Base-by-base conservation (phyloP, 2,113 vertebrate species). In the Chaenocephalus aceratus region DNA sequence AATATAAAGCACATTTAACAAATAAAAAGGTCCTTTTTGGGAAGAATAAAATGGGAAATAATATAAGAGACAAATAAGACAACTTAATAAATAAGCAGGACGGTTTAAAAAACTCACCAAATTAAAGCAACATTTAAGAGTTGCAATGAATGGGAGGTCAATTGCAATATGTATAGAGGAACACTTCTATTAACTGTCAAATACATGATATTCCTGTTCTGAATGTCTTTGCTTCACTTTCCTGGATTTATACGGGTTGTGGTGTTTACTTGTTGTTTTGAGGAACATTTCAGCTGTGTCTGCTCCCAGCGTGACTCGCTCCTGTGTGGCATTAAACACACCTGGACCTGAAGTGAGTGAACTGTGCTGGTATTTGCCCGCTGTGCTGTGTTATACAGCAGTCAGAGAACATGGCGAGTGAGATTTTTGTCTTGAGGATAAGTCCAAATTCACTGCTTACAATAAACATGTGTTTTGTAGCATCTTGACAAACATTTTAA, bases 271-370 rank as follows among this genome's bases (percentile, higher is more conserved):
- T 74, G 64, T 79, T 72, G 56, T 66, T 74, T n/a, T 34, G 51
- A 26, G 10, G n/a, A 66, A 56, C 6, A 0, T 79, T 45, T 78
- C 30, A 52, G 18, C 79, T 9, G 46, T 7, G 72, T 85, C 76
- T 72, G 2, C 68, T 73, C 58, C 9, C 75, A 52, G 46, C 4
- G 2, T 83, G 82, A 80, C 61, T 84, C 41, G 68, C 53, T 74
- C 53, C 73, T 66, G 54, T 70, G 44, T 57, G 77, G 44, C 54
- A 67, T 72, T 49, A 66, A 57, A 66, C 74, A 84, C 86, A 88
- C 83, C 88, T 86, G 72, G 72, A 78, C 3, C 78, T 44, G 16
- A 49, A 71, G 70, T 80, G 82, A 86, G 66, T 67, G 67, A 26
- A 13, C 78, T 49, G 34, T 51, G 41, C 56, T 59, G 73, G 75